phyloP scores from a whole-genome alignment of 2,113 vertebrate species.

The Bungarus multicinctus region DNA sequence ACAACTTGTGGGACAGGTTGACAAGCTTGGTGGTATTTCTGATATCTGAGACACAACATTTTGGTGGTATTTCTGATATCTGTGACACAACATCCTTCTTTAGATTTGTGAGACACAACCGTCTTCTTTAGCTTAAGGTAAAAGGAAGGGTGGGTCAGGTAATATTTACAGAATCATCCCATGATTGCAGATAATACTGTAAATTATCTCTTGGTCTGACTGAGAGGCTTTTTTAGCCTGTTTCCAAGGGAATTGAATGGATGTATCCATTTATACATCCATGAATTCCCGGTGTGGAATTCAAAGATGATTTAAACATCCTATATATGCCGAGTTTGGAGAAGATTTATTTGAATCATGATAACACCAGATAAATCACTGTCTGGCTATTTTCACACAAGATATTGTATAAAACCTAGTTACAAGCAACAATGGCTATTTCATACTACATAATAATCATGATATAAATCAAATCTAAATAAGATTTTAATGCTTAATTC shows the following conservation, averaged over 20 bases:
- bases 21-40: neutral
- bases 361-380: neutral
- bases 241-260: neutral
- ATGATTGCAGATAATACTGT: neutral
- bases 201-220: neutral
- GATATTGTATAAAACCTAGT: neutral
- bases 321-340: neutral
- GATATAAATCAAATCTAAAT: neutral
- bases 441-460: neutral
- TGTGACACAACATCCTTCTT: neutral
- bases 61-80: neutral
- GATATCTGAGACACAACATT: neutral
- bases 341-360: neutral
- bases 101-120: neutral
- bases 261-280: neutral
- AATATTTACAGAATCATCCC: neutral
- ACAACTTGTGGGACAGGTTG: neutral
- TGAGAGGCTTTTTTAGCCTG: neutral
- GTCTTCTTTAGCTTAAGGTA: neutral
- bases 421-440: neutral
- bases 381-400: neutral
- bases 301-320: neutral
- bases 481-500: neutral
- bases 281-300: neutral
- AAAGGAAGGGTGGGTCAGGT: neutral